phyloP scores from a whole-genome alignment of 2,797 vertebrate genomes.

The Pipistrellus nathusii region DNA sequence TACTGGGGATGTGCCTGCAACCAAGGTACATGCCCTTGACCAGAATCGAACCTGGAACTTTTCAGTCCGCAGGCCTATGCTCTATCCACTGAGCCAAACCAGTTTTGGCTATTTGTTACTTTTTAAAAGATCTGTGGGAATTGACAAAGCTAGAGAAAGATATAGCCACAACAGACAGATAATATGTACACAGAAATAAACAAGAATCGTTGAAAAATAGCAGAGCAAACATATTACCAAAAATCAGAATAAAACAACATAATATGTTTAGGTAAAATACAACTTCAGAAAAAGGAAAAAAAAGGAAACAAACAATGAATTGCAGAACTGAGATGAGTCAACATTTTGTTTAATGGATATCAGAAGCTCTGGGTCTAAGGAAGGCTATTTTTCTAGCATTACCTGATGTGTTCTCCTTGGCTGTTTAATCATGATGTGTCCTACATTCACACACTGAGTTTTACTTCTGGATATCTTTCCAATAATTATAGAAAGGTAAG shows the following conservation, averaged over 20 bases:
- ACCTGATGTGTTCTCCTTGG: background rate
- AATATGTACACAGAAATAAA: background rate
- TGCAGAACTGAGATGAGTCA: background rate
- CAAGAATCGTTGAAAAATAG: background rate
- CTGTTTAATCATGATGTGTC: background rate
- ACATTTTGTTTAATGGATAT: background rate
- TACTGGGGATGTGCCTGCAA: no score
- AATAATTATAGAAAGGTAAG: background rate
- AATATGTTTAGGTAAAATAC: background rate
- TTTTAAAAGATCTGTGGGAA: background rate
- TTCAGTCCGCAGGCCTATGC: no score
- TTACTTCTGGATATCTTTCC: background rate
- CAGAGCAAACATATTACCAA: background rate
- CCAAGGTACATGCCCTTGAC: no score
- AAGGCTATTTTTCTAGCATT: background rate
- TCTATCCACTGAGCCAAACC: no score
- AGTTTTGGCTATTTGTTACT: background rate
- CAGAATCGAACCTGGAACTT: no score
- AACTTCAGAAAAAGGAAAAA: constrained; percentile 21
- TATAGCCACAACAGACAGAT: background rate
- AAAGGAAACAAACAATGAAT: background rate
- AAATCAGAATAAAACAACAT: constrained; percentile 28
- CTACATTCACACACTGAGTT: background rate
- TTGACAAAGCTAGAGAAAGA: background rate
- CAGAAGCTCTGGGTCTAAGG: background rate